These are phyloP conservation scores for Neuroterus valhalla DNA, from an alignment of 1,140 invertebrate species.

Conservation along the genomic window DNA sequence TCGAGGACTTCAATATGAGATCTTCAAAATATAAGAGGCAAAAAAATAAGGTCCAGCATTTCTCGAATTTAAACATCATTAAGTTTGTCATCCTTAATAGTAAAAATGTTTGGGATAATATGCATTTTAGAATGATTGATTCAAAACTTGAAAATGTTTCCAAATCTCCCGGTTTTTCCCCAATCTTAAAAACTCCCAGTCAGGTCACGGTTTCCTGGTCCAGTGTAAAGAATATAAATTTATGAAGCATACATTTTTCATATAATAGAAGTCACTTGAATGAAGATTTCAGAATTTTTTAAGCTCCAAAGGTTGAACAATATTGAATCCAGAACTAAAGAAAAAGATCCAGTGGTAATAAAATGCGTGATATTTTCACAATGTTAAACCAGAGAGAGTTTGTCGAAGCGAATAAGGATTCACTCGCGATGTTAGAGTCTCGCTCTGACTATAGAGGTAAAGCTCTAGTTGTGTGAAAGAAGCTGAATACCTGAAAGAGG, in stretches of 20 bases:
- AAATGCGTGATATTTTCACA: constrained; percentile 23
- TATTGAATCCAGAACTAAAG: not conserved
- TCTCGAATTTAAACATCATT: no score
- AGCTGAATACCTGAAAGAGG: constrained; percentile 24
- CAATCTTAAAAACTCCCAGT: no score
- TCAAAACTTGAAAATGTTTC: no score
- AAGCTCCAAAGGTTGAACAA: not conserved
- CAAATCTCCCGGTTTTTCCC: no score
- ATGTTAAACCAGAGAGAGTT: constrained; percentile 14
- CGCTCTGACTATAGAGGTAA: not conserved
- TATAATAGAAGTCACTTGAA: not conserved
- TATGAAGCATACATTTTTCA: no score
- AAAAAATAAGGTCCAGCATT: no score
- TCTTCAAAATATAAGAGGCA: no score
- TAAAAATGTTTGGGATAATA: no score
- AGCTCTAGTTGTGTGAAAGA: constrained; percentile 14
- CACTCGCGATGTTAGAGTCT: constrained; percentile 1
- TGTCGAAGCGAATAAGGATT: constrained; percentile 21
- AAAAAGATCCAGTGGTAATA: not conserved
- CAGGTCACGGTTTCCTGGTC: not conserved
- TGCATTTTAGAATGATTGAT: no score
- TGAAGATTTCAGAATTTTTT: constrained; percentile 18
- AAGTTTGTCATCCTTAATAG: no score
- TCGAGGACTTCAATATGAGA: no score
- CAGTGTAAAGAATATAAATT: not conserved